These are phyloP conservation scores for Labeo calbasu DNA, from an alignment of 2,797 vertebrate genomes.

Conservation along the genomic window DNA sequence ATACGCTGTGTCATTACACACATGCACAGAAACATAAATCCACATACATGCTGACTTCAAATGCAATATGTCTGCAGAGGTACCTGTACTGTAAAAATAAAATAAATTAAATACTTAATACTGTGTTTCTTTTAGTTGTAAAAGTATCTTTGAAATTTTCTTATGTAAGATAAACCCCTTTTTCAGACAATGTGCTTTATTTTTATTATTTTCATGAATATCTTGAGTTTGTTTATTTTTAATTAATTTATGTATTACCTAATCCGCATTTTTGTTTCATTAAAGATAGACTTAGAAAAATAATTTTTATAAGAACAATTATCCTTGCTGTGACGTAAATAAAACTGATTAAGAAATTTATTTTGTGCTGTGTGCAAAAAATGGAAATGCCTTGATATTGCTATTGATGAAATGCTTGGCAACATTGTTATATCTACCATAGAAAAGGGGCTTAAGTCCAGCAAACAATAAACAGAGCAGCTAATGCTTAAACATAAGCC, in stretches of 20 bases:
- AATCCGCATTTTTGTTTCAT: background rate
- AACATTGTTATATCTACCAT: conserved; percentile 23
- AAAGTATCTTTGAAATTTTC: background rate
- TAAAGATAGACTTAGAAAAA: background rate
- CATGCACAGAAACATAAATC: background rate
- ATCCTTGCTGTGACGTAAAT: background rate
- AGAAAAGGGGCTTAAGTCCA: conserved; percentile 14
- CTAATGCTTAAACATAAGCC: conserved; percentile 54
- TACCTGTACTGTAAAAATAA: background rate
- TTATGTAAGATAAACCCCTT: background rate
- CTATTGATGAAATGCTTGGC: conserved; percentile 2
- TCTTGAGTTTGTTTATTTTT: background rate
- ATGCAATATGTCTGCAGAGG: background rate
- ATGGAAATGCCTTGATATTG: background rate
- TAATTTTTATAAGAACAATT: background rate
- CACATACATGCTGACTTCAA: background rate
- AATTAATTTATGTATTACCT: background rate
- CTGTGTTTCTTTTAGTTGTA: background rate
- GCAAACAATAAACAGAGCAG: conserved; percentile 56
- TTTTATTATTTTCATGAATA: background rate
- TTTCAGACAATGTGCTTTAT: background rate
- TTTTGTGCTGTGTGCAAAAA: background rate
- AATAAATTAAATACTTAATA: background rate
- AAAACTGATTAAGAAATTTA: background rate
- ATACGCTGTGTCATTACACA: background rate